phyloP scores from a whole-genome alignment of 2,888 invertebrate species.

The Ctena decussata region DNA sequence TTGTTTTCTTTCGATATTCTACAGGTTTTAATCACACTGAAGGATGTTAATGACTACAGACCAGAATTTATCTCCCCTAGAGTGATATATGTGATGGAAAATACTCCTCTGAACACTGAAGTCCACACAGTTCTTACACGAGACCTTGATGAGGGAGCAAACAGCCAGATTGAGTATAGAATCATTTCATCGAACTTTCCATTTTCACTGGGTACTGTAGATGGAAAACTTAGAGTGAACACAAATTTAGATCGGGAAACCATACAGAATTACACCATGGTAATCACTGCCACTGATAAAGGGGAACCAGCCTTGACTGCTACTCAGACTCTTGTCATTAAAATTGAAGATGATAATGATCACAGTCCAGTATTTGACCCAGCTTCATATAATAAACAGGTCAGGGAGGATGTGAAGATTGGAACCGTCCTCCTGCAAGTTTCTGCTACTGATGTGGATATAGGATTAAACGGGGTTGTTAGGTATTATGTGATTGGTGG shows the following conservation, averaged over 20 bases:
- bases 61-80: slow-evolving; percentile 94
- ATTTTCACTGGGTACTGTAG: slow-evolving; percentile 95
- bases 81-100: slow-evolving; percentile 90
- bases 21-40: slow-evolving; percentile 94
- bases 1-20: no score
- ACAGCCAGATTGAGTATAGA: slow-evolving; percentile 93
- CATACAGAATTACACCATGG: slow-evolving; percentile 74
- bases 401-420: slow-evolving; percentile 97
- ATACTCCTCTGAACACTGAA: slow-evolving; percentile 92
- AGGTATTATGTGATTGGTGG: slow-evolving; percentile 96
- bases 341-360: slow-evolving; percentile 81
- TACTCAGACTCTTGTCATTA: slow-evolving; percentile 64
- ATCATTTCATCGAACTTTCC: slow-evolving; percentile 88
- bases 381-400: slow-evolving; percentile 91
- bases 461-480: slow-evolving; percentile 96
- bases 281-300: slow-evolving; percentile 79
- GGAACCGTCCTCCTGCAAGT: slow-evolving; percentile 94
- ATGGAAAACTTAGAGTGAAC: slow-evolving; percentile 94
- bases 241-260: slow-evolving; percentile 93
- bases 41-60: slow-evolving; percentile 97
- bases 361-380: slow-evolving; percentile 88
- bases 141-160: slow-evolving; percentile 93
- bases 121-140: slow-evolving; percentile 95
- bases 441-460: slow-evolving; percentile 89
- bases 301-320: slow-evolving; percentile 73